Percentiles rank a stretch among this genome's conserved stretches.
These are phyloP conservation scores for Cephus nigrinus DNA, from an alignment of 2,888 invertebrate species.

Conservation along the genomic window DNA sequence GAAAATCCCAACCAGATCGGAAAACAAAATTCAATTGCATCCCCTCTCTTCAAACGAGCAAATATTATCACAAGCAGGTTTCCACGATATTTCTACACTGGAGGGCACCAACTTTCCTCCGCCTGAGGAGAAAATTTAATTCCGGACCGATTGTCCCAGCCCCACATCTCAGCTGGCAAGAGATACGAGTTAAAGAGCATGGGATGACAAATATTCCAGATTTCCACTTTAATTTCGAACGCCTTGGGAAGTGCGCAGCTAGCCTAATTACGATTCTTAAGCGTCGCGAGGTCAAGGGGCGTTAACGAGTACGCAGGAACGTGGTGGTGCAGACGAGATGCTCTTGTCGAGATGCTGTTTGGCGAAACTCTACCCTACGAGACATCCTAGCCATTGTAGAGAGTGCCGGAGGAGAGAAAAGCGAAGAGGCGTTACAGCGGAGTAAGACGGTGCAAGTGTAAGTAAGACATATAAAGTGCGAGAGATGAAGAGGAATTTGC, in stretches of 20 bases:
- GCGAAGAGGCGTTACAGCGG: background rate
- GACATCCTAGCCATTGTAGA: background rate
- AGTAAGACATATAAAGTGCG: background rate
- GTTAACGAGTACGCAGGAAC: slow-evolving; percentile 2
- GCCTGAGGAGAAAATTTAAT: background rate
- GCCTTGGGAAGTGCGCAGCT: background rate
- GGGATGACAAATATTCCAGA: background rate
- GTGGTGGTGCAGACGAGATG: background rate
- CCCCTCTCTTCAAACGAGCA: background rate
- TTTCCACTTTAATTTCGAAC: slow-evolving; percentile 3
- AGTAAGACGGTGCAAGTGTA: background rate
- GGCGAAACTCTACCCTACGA: background rate
- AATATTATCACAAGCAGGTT: background rate
- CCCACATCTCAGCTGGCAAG: background rate
- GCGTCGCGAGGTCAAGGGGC: slow-evolving; percentile 1
- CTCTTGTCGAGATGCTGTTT: slow-evolving; percentile 2
- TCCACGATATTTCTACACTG: background rate
- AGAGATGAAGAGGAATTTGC: background rate
- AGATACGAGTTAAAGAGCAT: background rate
- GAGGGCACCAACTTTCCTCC: background rate
- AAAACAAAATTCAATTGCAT: background rate
- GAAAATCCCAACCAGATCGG: background rate
- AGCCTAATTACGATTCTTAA: background rate
- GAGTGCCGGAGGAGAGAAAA: background rate
- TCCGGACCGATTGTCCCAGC: background rate